These are phyloP conservation scores for Cataglyphis albicans DNA, from an alignment of 2,888 invertebrate species.

Conservation along the genomic window DNA sequence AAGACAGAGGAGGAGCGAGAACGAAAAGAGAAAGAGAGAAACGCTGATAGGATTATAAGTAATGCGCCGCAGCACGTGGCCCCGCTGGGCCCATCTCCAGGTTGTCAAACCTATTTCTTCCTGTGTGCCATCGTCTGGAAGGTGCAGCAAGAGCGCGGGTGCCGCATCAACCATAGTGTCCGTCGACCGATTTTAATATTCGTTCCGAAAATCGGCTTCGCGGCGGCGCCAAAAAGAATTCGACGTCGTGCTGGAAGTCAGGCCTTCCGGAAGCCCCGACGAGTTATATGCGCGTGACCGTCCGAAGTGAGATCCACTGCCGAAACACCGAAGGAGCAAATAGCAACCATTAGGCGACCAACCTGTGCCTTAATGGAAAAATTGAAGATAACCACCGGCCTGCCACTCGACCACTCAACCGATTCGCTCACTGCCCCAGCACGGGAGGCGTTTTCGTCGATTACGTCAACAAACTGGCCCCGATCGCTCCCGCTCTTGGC, in stretches of 20 bases:
- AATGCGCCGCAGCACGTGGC: constrained; percentile 85
- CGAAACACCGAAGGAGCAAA: constrained; percentile 74
- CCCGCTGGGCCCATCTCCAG: constrained; percentile 81
- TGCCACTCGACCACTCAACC: constrained; percentile 77
- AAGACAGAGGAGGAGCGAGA: constrained; percentile 43
- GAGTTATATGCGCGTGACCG: constrained; percentile 15
- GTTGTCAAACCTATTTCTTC: constrained; percentile 85
- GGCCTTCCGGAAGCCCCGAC: constrained; percentile 25
- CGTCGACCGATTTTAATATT: constrained; percentile 74
- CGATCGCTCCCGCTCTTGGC: constrained; percentile 64
- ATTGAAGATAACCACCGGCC: constrained; percentile 80
- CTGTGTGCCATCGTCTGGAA: constrained; percentile 76
- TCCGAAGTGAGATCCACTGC: constrained; percentile 74
- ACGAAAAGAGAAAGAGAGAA: constrained; percentile 70
- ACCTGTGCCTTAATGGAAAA: constrained; percentile 81
- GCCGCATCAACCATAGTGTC: constrained; percentile 70
- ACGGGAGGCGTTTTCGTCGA: constrained; percentile 75
- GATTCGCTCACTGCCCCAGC: constrained; percentile 71
- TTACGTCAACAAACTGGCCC: constrained; percentile 77
- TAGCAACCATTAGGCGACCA: constrained; percentile 80
- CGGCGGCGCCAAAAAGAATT: constrained; percentile 63
- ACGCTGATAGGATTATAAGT: constrained; percentile 85
- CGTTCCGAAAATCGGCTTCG: constrained; percentile 66
- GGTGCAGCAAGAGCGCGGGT: constrained; percentile 72
- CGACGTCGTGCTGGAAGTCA: constrained; percentile 40